Evolutionary conservation across 2,797 vertebrate species (phyloP).

Genomic region (Anisognathus igniventris): DNA sequence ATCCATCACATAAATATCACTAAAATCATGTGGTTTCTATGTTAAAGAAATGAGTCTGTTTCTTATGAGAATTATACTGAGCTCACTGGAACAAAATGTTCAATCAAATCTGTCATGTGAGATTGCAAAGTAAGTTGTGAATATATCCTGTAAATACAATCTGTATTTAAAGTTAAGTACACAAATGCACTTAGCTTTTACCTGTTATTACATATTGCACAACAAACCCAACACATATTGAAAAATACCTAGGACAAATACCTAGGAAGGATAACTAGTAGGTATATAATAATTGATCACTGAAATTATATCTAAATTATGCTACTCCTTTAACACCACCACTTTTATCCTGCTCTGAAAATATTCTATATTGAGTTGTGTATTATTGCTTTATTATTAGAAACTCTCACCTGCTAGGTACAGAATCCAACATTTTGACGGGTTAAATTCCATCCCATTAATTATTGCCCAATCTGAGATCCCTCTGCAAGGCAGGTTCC

Average conservation of each 20-base stretch:
- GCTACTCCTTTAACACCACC: neutral
- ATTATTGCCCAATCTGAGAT: neutral
- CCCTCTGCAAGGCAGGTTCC: neutral
- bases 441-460: neutral
- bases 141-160: neutral
- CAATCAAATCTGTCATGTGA: neutral
- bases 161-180: neutral
- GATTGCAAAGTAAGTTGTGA: neutral
- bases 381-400: neutral
- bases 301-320: neutral
- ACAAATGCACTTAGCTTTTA: neutral
- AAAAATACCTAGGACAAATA: neutral
- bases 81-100: neutral
- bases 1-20: neutral
- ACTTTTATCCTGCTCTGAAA: neutral
- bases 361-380: neutral
- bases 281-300: neutral
- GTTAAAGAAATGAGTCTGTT: neutral
- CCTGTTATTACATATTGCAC: neutral
- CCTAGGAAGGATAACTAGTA: neutral
- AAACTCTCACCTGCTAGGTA: neutral
- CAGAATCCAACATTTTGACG: neutral
- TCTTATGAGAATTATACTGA: neutral
- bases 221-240: neutral
- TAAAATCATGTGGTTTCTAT: neutral